Evolutionary conservation across 2,113 vertebrate species (phyloP).

Genomic region (Myxocyprinus asiaticus): DNA sequence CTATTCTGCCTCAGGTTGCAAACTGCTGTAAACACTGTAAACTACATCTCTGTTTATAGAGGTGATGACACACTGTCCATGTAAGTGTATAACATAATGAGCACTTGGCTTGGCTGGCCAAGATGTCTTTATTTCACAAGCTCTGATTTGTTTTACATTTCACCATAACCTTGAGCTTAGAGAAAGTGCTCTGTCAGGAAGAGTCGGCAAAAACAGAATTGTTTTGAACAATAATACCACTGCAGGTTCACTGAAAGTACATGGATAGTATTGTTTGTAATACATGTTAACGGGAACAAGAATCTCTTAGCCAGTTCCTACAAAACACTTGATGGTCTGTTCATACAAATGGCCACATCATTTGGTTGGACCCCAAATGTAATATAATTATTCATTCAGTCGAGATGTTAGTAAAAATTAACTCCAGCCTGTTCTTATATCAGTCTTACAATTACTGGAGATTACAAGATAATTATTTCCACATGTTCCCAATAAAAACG

Average conservation of each 20-base stretch:
- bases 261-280: constrained; percentile 35
- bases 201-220: not conserved
- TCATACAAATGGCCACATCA: constrained; percentile 88
- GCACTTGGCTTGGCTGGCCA: not conserved
- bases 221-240: not conserved
- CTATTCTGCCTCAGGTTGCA: too few species aligned
- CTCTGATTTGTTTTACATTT: constrained; percentile 24
- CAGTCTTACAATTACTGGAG: constrained; percentile 95
- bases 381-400: constrained; percentile 98
- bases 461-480: constrained; percentile 96
- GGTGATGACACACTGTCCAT: too few species aligned
- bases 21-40: too few species aligned
- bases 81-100: too few species aligned
- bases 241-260: constrained; percentile 36
- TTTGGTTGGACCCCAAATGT: constrained; percentile 83
- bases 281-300: constrained; percentile 53
- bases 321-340: constrained; percentile 89
- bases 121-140: not conserved
- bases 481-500: constrained; percentile 95
- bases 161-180: not conserved
- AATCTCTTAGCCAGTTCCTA: constrained; percentile 83
- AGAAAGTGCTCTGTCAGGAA: not conserved
- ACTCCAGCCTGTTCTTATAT: constrained; percentile 93
- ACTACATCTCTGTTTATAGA: too few species aligned
- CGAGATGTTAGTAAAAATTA: constrained; percentile 94